Base-by-base conservation (phyloP, 2,113 vertebrate genomes). In the Chaenogobius annularis region DNA sequence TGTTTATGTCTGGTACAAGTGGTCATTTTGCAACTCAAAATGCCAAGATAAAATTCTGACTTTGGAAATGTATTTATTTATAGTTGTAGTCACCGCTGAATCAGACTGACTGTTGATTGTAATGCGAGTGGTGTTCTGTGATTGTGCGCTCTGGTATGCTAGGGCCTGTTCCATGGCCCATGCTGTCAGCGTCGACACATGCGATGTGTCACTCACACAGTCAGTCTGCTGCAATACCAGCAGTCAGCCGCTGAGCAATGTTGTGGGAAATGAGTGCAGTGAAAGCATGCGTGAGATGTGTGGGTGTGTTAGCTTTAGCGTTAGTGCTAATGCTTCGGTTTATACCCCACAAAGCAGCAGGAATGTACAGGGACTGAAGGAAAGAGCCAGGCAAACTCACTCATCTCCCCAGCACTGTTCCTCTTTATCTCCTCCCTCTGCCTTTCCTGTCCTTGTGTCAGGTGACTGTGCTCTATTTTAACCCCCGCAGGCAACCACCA, bases 261-360 rank as follows among this genome's bases (percentile, higher is more conserved):
- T 86, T 77, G 75, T 86, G 86, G 82, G 87, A 88, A 90, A 83
- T 71, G 86, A 85, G 80, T 52, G 52, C 83, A 87, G 90, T 89
- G 85, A 89, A 90, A 89, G 88, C 89, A 91, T 87, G 90, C 86
- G 73, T 92, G 87, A 90, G 84, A 85, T 88, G 85, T 58, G 83
- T 89, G 91, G 82, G 89, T 20, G 84, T 89, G 88, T 88, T 89
- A 78, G 83, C 83, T 85, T 89, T 88, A 86, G 90, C 62, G 68
- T 77, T 74, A 67, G 78, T 58, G 68, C 87, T 82, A 85, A 83
- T 72, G 73, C 89, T 86, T 77, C 71, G 76, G 79, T 87, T 93
- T 88, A 86, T 85, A 89, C 83, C 83, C 83, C 84, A 69, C 82
- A 46, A 88, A 89, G 87, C 89, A 85, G 89, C 83, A 87, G 89